phyloP scores from a whole-genome alignment of 1,140 invertebrate genomes.

The Drosophila cardini region DNA sequence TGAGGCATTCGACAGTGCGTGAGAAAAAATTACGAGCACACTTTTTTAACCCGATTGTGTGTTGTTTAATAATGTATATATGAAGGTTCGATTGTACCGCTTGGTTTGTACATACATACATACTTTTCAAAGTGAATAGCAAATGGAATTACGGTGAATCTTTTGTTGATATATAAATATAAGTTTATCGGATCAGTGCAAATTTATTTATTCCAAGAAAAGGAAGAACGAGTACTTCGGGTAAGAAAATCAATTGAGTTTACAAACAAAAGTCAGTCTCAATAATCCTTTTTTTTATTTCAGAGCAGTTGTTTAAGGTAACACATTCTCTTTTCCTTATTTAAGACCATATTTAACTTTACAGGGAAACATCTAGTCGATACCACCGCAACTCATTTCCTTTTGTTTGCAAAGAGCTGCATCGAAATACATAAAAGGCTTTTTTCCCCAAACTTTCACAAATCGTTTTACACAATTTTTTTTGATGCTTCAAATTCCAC shows the following conservation, averaged over 20 bases:
- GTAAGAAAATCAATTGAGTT: not conserved
- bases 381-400: not conserved
- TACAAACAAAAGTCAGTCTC: no score
- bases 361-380: not conserved
- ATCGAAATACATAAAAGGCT: not conserved
- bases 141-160: conserved; percentile 45
- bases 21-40: conserved; percentile 21
- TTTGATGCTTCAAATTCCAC: not conserved
- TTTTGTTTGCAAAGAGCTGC: not conserved
- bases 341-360: not conserved
- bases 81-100: not conserved
- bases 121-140: conserved; percentile 30
- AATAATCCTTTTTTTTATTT: no score
- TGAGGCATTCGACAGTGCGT: conserved; percentile 12
- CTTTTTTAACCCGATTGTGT: conserved; percentile 14
- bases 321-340: no score
- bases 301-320: no score
- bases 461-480: conserved; percentile 2
- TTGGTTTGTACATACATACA: not conserved
- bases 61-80: not conserved
- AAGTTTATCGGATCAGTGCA: conserved; percentile 20
- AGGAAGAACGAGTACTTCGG: not conserved
- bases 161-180: conserved; percentile 39
- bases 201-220: conserved; percentile 11
- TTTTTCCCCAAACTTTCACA: conserved; percentile 16